Base-by-base conservation (phyloP, 1,140 invertebrate species). In the Drosophila repleta region DNA sequence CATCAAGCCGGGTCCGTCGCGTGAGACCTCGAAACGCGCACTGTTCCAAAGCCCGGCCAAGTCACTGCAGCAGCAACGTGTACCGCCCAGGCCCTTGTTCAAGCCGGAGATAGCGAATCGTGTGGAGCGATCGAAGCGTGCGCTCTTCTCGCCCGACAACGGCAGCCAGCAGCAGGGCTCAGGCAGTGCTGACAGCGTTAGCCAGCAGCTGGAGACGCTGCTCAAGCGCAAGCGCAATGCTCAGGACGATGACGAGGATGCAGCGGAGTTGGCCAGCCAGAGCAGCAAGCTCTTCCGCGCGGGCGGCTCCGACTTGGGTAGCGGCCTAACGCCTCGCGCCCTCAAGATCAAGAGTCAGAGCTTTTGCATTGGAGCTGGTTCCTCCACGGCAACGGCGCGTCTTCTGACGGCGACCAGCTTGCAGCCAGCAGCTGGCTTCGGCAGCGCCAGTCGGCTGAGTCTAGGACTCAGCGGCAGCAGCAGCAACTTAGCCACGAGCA, bases 41-140 rank as follows among this genome's bases (percentile, higher is more conserved):
- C 71, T 95, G 0, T 94, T 95, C 71, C 94, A 94, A 88, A 95
- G 94, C 82, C 94, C 94, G n/a, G 90, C 90, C 35, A 90, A 91
- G 55, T 57, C 74, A 13, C 39, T 69, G 51, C 71, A 78, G 55
- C 83, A 87, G 46, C 74, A 79, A 43, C 69, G 85, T 45, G 73
- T 79, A 58, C 81, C 71, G 4, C 74, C 72, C 29, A 87, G 79
- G 60, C 83, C 82, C 0, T 35, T 74, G 0, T 90, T 90, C 6
- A 90, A 91, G 71, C 89, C 90, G 0, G 91, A 92, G 52, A 81
- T 92, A 15, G 90, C 91, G 0, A 90, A 80, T 64, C 90, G 91
- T 2, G 88, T 91, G 41, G 84, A 92, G 56, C 92, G 90, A 45
- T 93, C 94, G 2, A 94, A 94, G 74, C 91, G 94, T 20, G 93